These are phyloP conservation scores for Caenorhabditis sp. DNA, from an alignment of 2,888 invertebrate genomes.

Conservation along the genomic window DNA sequence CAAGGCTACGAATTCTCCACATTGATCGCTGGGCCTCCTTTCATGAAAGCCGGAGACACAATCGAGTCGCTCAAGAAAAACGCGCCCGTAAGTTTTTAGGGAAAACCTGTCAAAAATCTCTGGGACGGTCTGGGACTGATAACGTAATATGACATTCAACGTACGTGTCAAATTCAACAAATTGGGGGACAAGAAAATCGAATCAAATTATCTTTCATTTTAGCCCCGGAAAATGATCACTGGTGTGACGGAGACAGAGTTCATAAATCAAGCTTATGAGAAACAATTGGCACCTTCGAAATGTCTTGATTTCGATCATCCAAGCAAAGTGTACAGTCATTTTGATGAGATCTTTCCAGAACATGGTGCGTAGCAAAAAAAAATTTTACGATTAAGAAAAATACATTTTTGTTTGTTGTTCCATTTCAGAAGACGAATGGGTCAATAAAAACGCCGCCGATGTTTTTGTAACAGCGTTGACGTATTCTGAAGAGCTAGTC, in stretches of 20 bases:
- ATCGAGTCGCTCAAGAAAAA: constrained; percentile 19
- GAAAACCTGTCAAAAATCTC: not conserved
- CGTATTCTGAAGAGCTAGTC: constrained; percentile 27
- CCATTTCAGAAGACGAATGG: constrained; percentile 13
- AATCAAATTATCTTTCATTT: too few species aligned
- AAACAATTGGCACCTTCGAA: constrained; percentile 4
- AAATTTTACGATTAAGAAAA: too few species aligned
- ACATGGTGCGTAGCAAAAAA: not conserved
- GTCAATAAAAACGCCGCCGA: constrained; percentile 23
- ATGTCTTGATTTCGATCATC: constrained; percentile 29
- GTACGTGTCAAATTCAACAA: too few species aligned
- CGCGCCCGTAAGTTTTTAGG: constrained; percentile 6
- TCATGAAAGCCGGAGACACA: constrained; percentile 12
- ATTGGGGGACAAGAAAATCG: too few species aligned
- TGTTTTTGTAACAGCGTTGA: constrained; percentile 31
- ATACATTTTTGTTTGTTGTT: too few species aligned
- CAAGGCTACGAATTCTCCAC: constrained; percentile 11
- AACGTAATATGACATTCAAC: not conserved
- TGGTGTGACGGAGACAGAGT: constrained; percentile 36
- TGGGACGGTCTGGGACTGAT: not conserved
- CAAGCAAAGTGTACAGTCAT: constrained; percentile 4
- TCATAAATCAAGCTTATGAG: not conserved
- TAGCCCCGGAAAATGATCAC: constrained; percentile 25
- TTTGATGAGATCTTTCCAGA: constrained; percentile 4
- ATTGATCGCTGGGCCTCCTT: constrained; percentile 27